Conservation (phyloP, 2,888 invertebrate genomes). For the Drosophila seclusa region DNA sequence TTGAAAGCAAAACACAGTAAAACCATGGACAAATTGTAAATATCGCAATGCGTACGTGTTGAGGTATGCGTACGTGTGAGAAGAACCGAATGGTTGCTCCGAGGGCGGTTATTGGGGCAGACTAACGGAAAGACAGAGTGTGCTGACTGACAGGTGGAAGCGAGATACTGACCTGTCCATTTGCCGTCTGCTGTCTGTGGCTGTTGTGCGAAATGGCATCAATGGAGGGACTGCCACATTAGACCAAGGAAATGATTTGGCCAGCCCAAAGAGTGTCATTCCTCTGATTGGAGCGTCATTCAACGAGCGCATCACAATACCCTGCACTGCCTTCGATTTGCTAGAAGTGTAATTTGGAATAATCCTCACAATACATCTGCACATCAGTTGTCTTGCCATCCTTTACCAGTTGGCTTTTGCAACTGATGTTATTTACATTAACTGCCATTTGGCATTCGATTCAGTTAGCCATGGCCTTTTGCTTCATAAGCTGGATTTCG, state of each 20-base stretch:
- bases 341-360: background rate
- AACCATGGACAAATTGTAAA: conserved; percentile 45
- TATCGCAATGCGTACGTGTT: conserved; percentile 44
- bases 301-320: conserved; percentile 1
- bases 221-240: background rate
- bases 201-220: conserved; percentile 8
- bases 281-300: conserved; percentile 10
- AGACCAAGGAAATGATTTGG: conserved; percentile 14
- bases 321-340: background rate
- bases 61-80: conserved; percentile 25
- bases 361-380: background rate
- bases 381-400: background rate
- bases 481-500: background rate
- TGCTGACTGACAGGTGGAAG: conserved; percentile 13
- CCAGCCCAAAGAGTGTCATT: background rate
- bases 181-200: conserved; percentile 8
- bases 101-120: background rate
- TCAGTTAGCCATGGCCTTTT: too few species aligned
- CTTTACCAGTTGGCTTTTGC: background rate
- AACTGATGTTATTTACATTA: background rate
- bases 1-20: conserved; percentile 41
- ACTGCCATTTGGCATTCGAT: background rate
- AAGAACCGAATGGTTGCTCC: conserved; percentile 7
- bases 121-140: background rate
- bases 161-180: conserved; percentile 12